phyloP scores from a whole-genome alignment of 1,140 invertebrate genomes.

The Heliconius eleuchia region DNA sequence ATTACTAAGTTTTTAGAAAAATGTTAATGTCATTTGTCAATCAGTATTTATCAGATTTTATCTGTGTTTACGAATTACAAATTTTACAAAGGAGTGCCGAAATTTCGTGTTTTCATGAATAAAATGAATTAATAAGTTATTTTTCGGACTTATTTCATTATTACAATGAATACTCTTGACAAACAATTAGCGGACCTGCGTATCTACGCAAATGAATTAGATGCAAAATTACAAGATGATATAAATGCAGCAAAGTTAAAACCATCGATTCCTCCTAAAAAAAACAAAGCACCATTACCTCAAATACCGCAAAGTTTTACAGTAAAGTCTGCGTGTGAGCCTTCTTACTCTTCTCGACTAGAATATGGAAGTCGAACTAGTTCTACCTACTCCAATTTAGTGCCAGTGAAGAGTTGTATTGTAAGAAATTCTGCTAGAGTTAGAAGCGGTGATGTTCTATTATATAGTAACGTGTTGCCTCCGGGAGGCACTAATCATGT shows the following conservation, averaged over 20 bases:
- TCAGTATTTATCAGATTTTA: constrained; percentile 20
- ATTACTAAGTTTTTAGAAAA: background rate
- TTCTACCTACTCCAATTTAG: constrained; percentile 77
- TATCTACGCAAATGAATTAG: constrained; percentile 80
- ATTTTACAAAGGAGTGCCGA: constrained; percentile 28
- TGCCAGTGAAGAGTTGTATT: constrained; percentile 79
- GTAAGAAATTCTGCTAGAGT: constrained; percentile 72
- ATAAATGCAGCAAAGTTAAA: constrained; percentile 73
- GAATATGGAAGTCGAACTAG: constrained; percentile 70
- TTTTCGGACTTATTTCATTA: background rate
- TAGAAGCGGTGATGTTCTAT: constrained; percentile 78
- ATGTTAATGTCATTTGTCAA: constrained; percentile 19
- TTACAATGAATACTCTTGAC: constrained; percentile 80
- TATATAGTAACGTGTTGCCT: constrained; percentile 82
- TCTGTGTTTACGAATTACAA: constrained; percentile 29
- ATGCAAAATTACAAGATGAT: constrained; percentile 79
- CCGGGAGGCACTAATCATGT: constrained; percentile 76
- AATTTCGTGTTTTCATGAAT: constrained; percentile 19
- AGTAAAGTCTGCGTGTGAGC: constrained; percentile 76
- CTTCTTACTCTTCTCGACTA: constrained; percentile 74
- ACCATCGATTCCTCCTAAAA: constrained; percentile 76
- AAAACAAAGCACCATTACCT: constrained; percentile 68
- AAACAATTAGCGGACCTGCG: constrained; percentile 82
- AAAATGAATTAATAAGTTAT: constrained; percentile 22
- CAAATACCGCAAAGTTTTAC: constrained; percentile 82